Evolutionary conservation across 2,888 invertebrate species (phyloP), one percentile per base, ranked within the genome.

Genomic region (Drosophila parthenogenetica): DNA sequence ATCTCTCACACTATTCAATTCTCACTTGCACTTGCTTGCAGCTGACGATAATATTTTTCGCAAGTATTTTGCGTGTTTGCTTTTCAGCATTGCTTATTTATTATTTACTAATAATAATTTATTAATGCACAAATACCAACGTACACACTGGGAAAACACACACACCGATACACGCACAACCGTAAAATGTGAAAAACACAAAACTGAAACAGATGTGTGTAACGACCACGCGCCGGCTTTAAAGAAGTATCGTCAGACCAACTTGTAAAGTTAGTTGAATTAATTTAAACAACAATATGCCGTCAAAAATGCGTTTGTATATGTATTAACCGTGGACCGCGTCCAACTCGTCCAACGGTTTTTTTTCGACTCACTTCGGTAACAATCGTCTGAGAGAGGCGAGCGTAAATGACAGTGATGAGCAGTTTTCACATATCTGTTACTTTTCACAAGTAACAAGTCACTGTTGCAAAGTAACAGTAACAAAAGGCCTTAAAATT

Each of bases 21-120:
- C 63, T 40, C 85, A 87, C 81, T 84, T 84, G 81, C 87, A 84
- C 81, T 87, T 49, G 49, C 85, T 73, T 70, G 79, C 65, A 79
- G 72, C 70, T 71, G 64, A 63, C 66, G 65, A 55, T 77, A 66
- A 65, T 77, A 68, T 66, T 77, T 78, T 78, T 80, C 69, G 66
- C 74, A 74, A 65, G 58, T 70, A 80, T 73, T 29, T 73, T 68
- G 77, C 79, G 72, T 81, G 62, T 81, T 73, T 61, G 63, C 66
- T 73, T 62, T 57, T 55, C 22, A 40, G 50, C 63, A 55, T 63
- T 61, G 45, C 59, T 62, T 62, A 63, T 71, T 70, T 49, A 77
- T 66, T 45, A 78, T 76, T 77, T 67, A 74, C 66, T 73, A 74
- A 71, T 83, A 74, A 71, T 83, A 73, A 78, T 78, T 79, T 80